Base-by-base conservation (phyloP, 2,888 invertebrate genomes). In the Neuroscelio doddi region DNA sequence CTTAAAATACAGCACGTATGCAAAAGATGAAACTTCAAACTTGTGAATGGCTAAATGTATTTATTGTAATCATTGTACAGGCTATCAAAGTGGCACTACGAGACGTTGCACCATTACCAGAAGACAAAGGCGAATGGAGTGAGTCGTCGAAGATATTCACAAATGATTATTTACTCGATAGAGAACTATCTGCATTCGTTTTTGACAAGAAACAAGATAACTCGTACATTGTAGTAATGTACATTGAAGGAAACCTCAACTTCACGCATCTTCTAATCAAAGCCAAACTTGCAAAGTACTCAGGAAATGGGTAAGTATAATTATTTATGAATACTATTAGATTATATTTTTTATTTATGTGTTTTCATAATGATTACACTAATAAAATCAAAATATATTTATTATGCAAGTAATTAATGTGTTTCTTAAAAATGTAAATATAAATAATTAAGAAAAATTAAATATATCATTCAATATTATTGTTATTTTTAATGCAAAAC, bases 231-330 rank as follows among this genome's bases (percentile, higher is more conserved):
- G 73, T 73, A 61, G 15, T 74, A 74, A 30, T 79, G 58, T 73
- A 32, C 73, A 74, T 61, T 5, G 65, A 77, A 1, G 73, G 79
- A 1, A 85, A 86, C 29, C 64, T 84, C 1, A 89, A 88, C 70
- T 75, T 91, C 1, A 89, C 88, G 72, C 85, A 87, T 0, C 58
- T 85, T 29, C 74, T 91, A 57, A 88, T 89, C 0, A 78, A 82
- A 7, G 80, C 85, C 14, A 84, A 85, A 0, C 80, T 86, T 16
- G 90, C 88, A 0, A 53, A 75, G 9, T 86, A 88, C 44, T 87
- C 85, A 1, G 90, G 89, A 0, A 73, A 78, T 38, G 79, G 85
- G 88, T 89, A 80, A 81, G 84, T 77, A 36, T 41, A 5, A 15
- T 42, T 24, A 12, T 4, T 34, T 4, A 21, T n/a, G 10, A 32